Percentiles rank a stretch among this genome's conserved stretches.
Conservation (phyloP, 2,888 invertebrate genomes). For the Drosophila tripunctata region DNA sequence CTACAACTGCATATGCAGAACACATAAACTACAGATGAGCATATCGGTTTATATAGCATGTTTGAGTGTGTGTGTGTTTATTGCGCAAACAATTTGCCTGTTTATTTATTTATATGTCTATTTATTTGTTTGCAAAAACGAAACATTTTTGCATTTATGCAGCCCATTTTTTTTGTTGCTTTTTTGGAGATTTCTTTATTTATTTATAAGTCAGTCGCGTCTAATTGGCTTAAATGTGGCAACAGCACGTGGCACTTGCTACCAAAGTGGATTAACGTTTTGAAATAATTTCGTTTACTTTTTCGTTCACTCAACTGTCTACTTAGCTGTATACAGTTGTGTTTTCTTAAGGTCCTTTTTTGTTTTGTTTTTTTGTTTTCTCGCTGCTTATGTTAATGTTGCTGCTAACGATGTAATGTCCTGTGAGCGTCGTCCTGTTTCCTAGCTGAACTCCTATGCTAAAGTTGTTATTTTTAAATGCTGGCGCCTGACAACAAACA, state of each 20-base stretch:
- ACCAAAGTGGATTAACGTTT: conserved; percentile 44
- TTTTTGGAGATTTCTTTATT: conserved; percentile 6
- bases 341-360: background rate
- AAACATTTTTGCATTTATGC: conserved; percentile 28
- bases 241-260: conserved; percentile 39
- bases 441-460: conserved; percentile 1
- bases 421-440: conserved; percentile 1
- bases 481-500: conserved; percentile 50
- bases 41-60: too few relatives aligned
- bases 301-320: conserved; percentile 7
- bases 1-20: conserved; percentile 17
- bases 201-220: conserved; percentile 17
- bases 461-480: conserved; percentile 56
- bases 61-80: conserved; percentile 39
- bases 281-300: background rate
- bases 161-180: background rate
- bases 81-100: conserved; percentile 68
- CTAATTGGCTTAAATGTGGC: conserved; percentile 53
- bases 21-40: conserved; percentile 2
- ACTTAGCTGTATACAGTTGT: conserved; percentile 28
- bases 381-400: conserved; percentile 17
- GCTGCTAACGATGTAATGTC: conserved; percentile 53
- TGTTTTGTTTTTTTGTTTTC: background rate
- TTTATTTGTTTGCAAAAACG: conserved; percentile 44
- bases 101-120: conserved; percentile 63